These are phyloP conservation scores for Laspeyria flexula DNA, from an alignment of 2,888 invertebrate species.

Conservation along the genomic window DNA sequence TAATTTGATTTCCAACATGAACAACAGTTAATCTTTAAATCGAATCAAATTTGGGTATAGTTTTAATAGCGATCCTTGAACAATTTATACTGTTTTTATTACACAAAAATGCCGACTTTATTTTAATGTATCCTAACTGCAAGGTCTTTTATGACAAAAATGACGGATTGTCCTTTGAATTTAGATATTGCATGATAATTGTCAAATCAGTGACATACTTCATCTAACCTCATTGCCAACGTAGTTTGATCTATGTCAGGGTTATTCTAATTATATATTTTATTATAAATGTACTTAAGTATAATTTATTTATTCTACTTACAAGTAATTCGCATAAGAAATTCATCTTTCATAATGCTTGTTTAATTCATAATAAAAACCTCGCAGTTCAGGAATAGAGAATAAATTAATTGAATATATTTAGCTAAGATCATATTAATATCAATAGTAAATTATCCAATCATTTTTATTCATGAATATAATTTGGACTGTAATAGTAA, in stretches of 20 bases:
- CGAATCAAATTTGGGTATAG: neutral
- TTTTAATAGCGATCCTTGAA: slow-evolving; percentile 1
- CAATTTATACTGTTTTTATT: neutral
- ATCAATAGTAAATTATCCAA: no score
- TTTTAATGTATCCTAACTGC: neutral
- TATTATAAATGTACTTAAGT: neutral
- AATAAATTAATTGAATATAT: no score
- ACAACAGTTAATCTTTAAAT: neutral
- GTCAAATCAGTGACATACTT: slow-evolving; percentile 19
- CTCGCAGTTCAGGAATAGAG: neutral
- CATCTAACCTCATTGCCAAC: slow-evolving; percentile 30
- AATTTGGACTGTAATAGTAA: no score
- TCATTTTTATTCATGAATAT: no score
- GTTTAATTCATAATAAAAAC: neutral
- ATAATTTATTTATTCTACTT: slow-evolving; percentile 6
- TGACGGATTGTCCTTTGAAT: slow-evolving; percentile 2
- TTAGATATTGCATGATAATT: slow-evolving; percentile 15
- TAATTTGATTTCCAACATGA: neutral
- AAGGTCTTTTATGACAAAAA: neutral
- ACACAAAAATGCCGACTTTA: neutral
- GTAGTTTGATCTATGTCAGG: slow-evolving; percentile 29
- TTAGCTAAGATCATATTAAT: no score
- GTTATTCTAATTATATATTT: slow-evolving; percentile 17
- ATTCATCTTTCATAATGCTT: slow-evolving; percentile 14
- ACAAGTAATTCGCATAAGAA: slow-evolving; percentile 15